Evolutionary conservation across 2,888 invertebrate species (phyloP), one percentile per base, ranked within the genome.

Genomic region (Cyaniris semiargus): DNA sequence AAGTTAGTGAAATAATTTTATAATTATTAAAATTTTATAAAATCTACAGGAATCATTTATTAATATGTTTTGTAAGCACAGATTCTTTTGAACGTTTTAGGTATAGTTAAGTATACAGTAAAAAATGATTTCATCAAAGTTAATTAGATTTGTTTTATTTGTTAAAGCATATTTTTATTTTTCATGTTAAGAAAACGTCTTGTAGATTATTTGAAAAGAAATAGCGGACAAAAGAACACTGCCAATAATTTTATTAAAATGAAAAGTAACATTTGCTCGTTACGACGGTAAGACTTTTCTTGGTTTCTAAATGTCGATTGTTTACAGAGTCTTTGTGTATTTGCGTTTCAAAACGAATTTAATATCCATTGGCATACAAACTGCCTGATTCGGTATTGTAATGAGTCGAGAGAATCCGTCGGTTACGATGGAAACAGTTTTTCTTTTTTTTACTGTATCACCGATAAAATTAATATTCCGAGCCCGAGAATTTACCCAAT

Each of bases 291-390:
- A 76, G 44, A 48, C 76, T 66, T 76, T 76, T 76, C 70, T 76
- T 76, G 76, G 76, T 38, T 66, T 66, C 76, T 31, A 21, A 75
- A 75, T 75, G n/a, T 58, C 75, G 58, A 75, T 34, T 75, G 75
- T 75, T 60, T 75, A 75, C 34, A 34, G 34, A 75, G 75, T 38
- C 21, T 75, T 75, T 58, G 27, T 56, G 34, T 75, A 56, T 75
- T 75, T 58, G 27, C 81, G 81, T 83, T 81, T 82, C 83, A 81
- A 83, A 84, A 84, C 85, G 83, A 83, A 85, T 86, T 84, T 83
- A 83, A 79, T 76, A 75, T 77, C 76, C 75, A 77, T 78, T 78
- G 76, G 70, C 75, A 75, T 76, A 76, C 72, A 79, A 79, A 80
- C 77, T 70, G 76, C 76, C 76, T 80, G 38, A 80, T 79, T 80